A percentile compares a stretch with the other conserved stretches of the same genome.
Evolutionary conservation across 2,888 invertebrate species (phyloP).

Genomic region (Cybosia mesomella): DNA sequence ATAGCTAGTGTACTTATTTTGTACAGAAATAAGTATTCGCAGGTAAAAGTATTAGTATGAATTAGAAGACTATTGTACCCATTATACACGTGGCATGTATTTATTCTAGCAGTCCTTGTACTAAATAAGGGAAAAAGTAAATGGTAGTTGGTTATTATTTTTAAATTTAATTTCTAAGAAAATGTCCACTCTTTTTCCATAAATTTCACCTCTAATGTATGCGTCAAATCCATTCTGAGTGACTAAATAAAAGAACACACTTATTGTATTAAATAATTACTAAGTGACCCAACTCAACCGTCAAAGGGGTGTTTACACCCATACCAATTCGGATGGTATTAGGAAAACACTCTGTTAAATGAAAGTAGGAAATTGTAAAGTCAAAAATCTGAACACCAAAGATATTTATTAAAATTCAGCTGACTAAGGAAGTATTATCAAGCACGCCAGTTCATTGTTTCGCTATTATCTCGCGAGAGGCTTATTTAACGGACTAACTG

Average conservation of each 20-base stretch:
- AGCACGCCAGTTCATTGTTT: slow-evolving; percentile 53
- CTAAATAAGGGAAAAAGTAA: too few species aligned
- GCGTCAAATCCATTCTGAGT: not conserved
- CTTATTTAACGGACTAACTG: slow-evolving; percentile 60
- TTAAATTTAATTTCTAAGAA: not conserved
- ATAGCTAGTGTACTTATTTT: too few species aligned
- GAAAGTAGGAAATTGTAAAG: slow-evolving; percentile 45
- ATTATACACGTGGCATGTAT: too few species aligned
- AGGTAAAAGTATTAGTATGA: too few species aligned
- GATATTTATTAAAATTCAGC: slow-evolving; percentile 49
- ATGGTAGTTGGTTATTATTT: too few species aligned
- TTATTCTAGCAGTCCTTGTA: too few species aligned
- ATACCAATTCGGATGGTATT: slow-evolving; percentile 24
- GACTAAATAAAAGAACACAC: not conserved
- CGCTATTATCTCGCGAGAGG: slow-evolving; percentile 53
- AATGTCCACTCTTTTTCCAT: not conserved
- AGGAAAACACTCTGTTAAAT: slow-evolving; percentile 44
- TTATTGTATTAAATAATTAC: slow-evolving; percentile 19
- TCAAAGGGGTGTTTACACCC: slow-evolving; percentile 7
- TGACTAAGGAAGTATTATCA: slow-evolving; percentile 42
- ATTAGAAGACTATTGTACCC: too few species aligned
- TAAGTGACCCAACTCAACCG: slow-evolving; percentile 17
- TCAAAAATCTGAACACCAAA: slow-evolving; percentile 42
- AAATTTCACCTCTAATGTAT: not conserved
- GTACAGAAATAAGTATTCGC: too few species aligned